phyloP scores from a whole-genome alignment of 1,140 invertebrate genomes.

The Battus philenor region DNA sequence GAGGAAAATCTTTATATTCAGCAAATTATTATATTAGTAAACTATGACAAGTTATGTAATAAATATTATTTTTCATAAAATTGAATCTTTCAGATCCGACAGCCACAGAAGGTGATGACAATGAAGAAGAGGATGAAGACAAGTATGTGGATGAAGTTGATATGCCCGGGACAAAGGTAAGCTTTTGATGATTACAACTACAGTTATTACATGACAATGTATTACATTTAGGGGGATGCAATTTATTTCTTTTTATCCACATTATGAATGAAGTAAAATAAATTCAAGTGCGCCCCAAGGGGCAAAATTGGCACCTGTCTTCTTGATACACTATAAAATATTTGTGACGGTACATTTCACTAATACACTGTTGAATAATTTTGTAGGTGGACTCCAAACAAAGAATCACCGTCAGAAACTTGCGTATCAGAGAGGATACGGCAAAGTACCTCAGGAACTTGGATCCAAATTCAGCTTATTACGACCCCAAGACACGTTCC shows the following conservation, averaged over 20 bases:
- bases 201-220: too few species aligned
- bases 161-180: slow-evolving; percentile 97
- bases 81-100: slow-evolving; percentile 52
- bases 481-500: slow-evolving; percentile 98
- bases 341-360: too few species aligned
- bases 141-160: slow-evolving; percentile 98
- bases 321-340: too few species aligned
- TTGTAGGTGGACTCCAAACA: slow-evolving; percentile 98
- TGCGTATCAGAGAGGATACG: slow-evolving; percentile 98
- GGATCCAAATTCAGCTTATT: slow-evolving; percentile 98
- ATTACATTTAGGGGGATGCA: too few species aligned
- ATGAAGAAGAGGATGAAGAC: slow-evolving; percentile 92
- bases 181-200: not conserved
- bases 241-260: too few species aligned
- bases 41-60: not conserved
- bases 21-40: not conserved
- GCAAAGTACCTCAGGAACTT: slow-evolving; percentile 98
- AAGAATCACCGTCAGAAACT: slow-evolving; percentile 97
- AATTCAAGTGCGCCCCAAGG: too few species aligned
- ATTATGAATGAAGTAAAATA: too few species aligned
- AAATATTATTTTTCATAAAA: slow-evolving; percentile 7
- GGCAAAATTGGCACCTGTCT: too few species aligned
- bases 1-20: too few species aligned
- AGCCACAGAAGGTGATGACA: slow-evolving; percentile 79
- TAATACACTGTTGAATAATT: too few species aligned